Evolutionary conservation across 2,797 vertebrate species (phyloP), one percentile per base, ranked within the genome.

Genomic region (Leucoraja ocellata): DNA sequence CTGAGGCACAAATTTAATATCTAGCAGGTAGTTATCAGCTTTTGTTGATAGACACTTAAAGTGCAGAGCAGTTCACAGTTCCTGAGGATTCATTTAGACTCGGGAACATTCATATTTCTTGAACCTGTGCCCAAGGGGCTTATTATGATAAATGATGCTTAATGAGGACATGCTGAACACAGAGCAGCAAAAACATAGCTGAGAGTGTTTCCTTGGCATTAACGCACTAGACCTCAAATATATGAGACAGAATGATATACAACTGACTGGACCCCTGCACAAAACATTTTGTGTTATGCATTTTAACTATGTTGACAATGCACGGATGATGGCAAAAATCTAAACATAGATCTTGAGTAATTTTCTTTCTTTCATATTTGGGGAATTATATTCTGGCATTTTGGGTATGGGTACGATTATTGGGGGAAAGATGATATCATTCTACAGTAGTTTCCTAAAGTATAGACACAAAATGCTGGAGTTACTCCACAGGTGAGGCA

Each of bases 131-230:
- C 11, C 65, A 74, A 76, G 39, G 39, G 90, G 25, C 54, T 76
- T 92, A 92, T 92, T 76, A 92, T 54, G 68, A 92, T 92, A 92
- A 92, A 76, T 54, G 39, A 54, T 74, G 13, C 68, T 92, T 58
- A 76, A 73, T 74, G 90, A 92, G 90, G 71, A 25, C 63, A 91
- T 54, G 68, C 21, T 74, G 36, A 91, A 74, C 9, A 76, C 39
- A 73, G 8, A 73, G 71, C 6, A 58, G 90, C 46, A 76, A 76
- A 46, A 46, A 39, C 18, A 25, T 39, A 76, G 25, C 18, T 21
- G 32, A n/a, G 68, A n/a, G 65, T 54, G 90, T 58, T 39, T 92
- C 32, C 71, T 6, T 16, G 46, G 25, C 71, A 92, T 76, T 73
- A 54, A 39, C 10, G 28, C 1, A 10, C 73, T n/a, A 92, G 25